These are phyloP conservation scores for Agrochola lychnidis DNA, from an alignment of 2,888 invertebrate genomes.

Conservation along the genomic window DNA sequence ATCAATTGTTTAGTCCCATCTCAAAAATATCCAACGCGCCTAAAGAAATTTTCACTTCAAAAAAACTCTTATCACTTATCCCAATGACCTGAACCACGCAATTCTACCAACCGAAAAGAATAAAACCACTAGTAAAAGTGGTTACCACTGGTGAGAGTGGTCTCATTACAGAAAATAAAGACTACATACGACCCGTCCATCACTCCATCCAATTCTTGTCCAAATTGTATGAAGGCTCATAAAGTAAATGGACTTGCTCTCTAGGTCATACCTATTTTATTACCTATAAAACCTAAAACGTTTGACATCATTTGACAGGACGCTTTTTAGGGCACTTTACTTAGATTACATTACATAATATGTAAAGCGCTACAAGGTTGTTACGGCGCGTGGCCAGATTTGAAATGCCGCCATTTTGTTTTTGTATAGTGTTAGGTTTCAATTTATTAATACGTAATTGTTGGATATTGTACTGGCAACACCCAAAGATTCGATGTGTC, in stretches of 20 bases:
- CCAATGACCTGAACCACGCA: slow-evolving; percentile 1
- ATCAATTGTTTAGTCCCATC: too few relatives aligned
- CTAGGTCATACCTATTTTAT: slow-evolving; percentile 47
- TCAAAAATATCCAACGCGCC: too few relatives aligned
- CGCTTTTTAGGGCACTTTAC: slow-evolving; percentile 26
- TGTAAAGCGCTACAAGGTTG: neutral
- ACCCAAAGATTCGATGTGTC: too few relatives aligned
- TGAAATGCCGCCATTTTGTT: neutral
- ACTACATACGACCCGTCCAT: slow-evolving; percentile 1
- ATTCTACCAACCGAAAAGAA: neutral
- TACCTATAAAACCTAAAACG: slow-evolving; percentile 55
- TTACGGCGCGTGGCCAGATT: neutral
- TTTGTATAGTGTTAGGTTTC: too few relatives aligned
- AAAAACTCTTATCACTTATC: too few relatives aligned
- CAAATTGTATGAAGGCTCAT: slow-evolving; percentile 44
- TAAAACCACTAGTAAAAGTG: neutral
- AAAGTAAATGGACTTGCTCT: slow-evolving; percentile 51
- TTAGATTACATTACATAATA: neutral
- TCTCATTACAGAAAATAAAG: slow-evolving; percentile 15
- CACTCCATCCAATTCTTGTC: slow-evolving; percentile 23
- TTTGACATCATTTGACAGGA: slow-evolving; percentile 42
- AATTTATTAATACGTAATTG: too few relatives aligned
- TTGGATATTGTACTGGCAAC: too few relatives aligned
- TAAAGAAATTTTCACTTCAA: too few relatives aligned
- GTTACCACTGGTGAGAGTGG: neutral